Base-by-base conservation (phyloP, 2,113 vertebrate genomes). In the Vidua macroura region DNA sequence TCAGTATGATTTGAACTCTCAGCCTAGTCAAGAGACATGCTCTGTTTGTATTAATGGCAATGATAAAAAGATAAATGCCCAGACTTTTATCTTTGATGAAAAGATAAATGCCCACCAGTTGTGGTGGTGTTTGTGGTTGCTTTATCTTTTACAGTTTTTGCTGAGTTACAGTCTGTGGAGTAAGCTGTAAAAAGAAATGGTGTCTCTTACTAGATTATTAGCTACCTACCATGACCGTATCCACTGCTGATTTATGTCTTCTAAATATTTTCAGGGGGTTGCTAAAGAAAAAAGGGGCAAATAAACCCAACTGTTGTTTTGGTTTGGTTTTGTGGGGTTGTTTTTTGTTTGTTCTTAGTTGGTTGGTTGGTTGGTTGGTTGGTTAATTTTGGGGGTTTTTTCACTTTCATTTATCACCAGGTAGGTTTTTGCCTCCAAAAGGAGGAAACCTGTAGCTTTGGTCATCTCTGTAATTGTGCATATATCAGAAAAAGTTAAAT, bases 51-150 rank as follows among this genome's bases (percentile, higher is more conserved):
- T 72, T 49, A 55, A 27, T 44, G 37, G 19, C 31, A 88, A 41
- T 55, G 78, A 72, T 83, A 83, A 79, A 89, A 94, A 81, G 51
- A 72, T 80, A 70, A 92, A 81, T 81, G 35, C 25, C 30, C 43
- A 66, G 48, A 72, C 56, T 87, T 92, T n/a, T n/a, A n/a, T n/a
- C 56, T 87, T 92, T 55, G 78, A 72, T 83, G 80, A 79, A 89
- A 94, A 81, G 51, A 72, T 80, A 70, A 92, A 81, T 81, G 35
- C 25, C 30, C 43, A 66, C 6, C 44, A 93, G 84, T 52, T 89
- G 35, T 95, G 64, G 43, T 66, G 63, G 7, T 69, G 27, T 52
- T 74, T 76, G 25, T 1, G 6, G 44, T 94, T 96, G 51, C 33
- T 66, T 95, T 88, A n/a, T 58, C 58, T 69, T 83, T 72, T 62